Percentiles rank a stretch among this genome's conserved stretches.
phyloP scores from a whole-genome alignment of 92 coral and sea anemone genomes.

The Phenganax marumi region DNA sequence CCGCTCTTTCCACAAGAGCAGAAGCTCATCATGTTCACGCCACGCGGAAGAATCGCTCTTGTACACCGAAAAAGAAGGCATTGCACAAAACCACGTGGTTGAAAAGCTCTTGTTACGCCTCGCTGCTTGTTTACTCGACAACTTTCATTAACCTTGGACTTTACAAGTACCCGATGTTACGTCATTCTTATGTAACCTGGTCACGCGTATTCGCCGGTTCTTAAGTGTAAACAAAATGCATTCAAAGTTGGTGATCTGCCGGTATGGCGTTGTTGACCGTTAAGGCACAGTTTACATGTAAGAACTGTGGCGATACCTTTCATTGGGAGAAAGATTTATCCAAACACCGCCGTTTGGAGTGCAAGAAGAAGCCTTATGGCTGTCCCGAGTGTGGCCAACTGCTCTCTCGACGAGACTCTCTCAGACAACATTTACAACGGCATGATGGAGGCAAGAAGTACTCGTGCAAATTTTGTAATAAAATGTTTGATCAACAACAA shows the following conservation, averaged over 20 bases:
- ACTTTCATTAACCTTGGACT: too few relatives aligned
- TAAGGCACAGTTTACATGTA: background rate
- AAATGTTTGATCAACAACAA: conserved; percentile 29
- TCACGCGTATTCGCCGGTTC: background rate
- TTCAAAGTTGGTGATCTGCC: background rate
- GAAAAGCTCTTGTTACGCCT: too few relatives aligned
- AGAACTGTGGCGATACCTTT: conserved; percentile 20
- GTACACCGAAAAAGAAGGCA: too few relatives aligned
- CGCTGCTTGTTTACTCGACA: too few relatives aligned
- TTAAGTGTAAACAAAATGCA: conserved; percentile 17
- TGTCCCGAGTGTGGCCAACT: conserved; percentile 39
- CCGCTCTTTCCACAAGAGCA: too few relatives aligned
- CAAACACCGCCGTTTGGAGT: conserved; percentile 26
- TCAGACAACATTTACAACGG: conserved; percentile 29
- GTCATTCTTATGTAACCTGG: background rate
- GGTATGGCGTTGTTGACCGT: background rate
- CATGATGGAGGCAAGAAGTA: conserved; percentile 31
- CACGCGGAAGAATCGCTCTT: too few relatives aligned
- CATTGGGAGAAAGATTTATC: conserved; percentile 28
- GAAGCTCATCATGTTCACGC: too few relatives aligned
- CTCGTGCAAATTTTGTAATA: conserved; percentile 20
- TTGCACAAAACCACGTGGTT: too few relatives aligned
- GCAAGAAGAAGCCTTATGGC: conserved; percentile 35
- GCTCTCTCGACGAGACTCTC: conserved; percentile 27
- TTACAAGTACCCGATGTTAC: conserved; percentile 5